These are phyloP conservation scores for Brachypterus glaber DNA, from an alignment of 2,888 invertebrate genomes.

Conservation along the genomic window DNA sequence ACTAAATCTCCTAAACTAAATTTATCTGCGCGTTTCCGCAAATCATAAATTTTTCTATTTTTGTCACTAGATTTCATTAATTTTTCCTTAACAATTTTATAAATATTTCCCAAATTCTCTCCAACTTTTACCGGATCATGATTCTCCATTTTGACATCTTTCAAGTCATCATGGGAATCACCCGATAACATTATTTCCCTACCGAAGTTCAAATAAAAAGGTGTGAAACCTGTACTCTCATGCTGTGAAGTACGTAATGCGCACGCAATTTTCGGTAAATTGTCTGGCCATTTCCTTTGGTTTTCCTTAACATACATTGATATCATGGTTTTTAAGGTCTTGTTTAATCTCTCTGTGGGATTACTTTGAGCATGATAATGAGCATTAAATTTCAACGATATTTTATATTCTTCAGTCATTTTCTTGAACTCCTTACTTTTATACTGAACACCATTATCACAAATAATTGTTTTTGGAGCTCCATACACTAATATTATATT, in stretches of 20 bases:
- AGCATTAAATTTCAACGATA: neutral
- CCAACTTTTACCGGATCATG: neutral
- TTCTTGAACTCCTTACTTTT: conserved; percentile 3
- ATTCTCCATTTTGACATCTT: neutral
- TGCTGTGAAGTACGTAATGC: conserved; percentile 3
- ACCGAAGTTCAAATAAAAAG: conserved; percentile 3
- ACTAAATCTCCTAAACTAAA: neutral
- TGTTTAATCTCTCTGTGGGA: conserved; percentile 1
- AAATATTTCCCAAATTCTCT: neutral
- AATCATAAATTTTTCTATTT: neutral
- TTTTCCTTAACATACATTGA: too few species aligned
- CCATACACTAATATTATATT: conserved; percentile 2
- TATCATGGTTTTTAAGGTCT: neutral
- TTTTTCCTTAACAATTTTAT: neutral
- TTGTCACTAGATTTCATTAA: neutral
- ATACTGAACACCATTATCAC: conserved; percentile 3
- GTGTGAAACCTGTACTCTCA: conserved; percentile 2
- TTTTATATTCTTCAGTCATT: neutral
- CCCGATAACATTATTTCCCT: neutral
- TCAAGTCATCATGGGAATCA: neutral
- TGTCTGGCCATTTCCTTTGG: too few species aligned
- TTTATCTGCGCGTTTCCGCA: neutral
- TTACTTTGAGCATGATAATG: conserved; percentile 2
- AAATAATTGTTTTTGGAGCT: neutral
- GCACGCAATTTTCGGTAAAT: neutral